Percentiles rank a stretch among this genome's conserved stretches.
phyloP scores from a whole-genome alignment of 2,113 vertebrate genomes.

The Falcunculus frontatus region DNA sequence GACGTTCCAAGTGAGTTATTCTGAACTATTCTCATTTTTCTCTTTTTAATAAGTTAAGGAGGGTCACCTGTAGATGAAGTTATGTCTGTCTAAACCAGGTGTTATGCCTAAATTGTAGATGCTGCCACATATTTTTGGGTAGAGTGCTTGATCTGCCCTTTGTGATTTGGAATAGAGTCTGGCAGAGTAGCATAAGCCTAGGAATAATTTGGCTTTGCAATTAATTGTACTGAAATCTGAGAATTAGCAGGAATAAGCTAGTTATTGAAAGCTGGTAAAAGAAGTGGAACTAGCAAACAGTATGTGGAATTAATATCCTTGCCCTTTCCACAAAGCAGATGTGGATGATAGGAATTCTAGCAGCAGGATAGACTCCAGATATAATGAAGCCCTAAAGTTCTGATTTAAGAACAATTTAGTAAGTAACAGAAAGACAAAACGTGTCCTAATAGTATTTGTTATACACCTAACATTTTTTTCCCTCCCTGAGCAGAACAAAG shows the following conservation, averaged over 20 bases:
- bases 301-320: not conserved
- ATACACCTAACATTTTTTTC: not conserved
- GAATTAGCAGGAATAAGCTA: not conserved
- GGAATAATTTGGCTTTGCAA: not conserved
- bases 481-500: conserved; percentile 36
- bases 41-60: not conserved
- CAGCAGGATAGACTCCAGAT: not conserved
- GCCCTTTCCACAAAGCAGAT: not conserved
- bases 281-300: not conserved
- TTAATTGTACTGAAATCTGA: not conserved
- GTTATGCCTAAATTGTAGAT: not conserved
- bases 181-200: not conserved
- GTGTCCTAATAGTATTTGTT: not conserved
- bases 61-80: not conserved
- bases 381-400: not conserved
- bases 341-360: not conserved
- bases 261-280: not conserved
- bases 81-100: not conserved
- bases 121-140: not conserved
- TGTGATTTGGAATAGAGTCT: not conserved
- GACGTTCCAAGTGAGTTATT: conserved; percentile 62
- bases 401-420: not conserved
- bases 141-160: not conserved
- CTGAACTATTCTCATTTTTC: not conserved
- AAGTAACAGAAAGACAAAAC: not conserved